Percentiles rank a stretch among this genome's conserved stretches.
Conservation (phyloP, 2,113 vertebrate species). For the Hemiscyllium ocellatum region DNA sequence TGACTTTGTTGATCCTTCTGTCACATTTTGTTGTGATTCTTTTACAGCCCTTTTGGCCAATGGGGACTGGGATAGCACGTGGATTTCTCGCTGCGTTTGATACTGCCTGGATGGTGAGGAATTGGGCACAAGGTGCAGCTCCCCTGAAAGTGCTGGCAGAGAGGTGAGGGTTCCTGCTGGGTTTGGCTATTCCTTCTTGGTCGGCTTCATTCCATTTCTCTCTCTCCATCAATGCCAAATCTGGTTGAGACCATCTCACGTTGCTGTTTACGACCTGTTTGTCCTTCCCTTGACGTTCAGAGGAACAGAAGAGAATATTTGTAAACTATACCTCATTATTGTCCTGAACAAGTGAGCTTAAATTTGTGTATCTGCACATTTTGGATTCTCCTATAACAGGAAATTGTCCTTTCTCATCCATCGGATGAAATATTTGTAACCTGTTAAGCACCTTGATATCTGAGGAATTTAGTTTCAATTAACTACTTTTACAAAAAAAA, state of each 20-base stretch:
- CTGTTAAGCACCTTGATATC: neutral
- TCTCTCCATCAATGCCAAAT: neutral
- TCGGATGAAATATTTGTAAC: neutral
- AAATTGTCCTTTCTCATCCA: neutral
- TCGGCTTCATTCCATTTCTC: neutral
- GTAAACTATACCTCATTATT: neutral
- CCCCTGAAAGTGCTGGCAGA: slow-evolving; percentile 91
- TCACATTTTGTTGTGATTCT: neutral
- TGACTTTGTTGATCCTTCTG: neutral
- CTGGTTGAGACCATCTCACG: no score
- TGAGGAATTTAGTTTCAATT: neutral
- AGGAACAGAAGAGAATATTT: neutral
- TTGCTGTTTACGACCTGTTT: no score
- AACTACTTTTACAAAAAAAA: neutral
- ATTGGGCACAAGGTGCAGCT: slow-evolving; percentile 81
- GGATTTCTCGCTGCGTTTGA: slow-evolving; percentile 96
- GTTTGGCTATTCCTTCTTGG: neutral
- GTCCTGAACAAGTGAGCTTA: neutral
- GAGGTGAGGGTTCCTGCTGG: slow-evolving; percentile 64
- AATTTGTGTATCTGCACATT: neutral
- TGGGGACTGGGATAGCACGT: slow-evolving; percentile 95
- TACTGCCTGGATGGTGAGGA: slow-evolving; percentile 94
- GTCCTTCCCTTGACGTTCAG: neutral
- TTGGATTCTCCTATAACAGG: neutral
- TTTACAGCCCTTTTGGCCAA: slow-evolving; percentile 90